Percentiles rank a stretch among this genome's conserved stretches.
Evolutionary conservation across 2,888 invertebrate species (phyloP).

Genomic region (Strigamia maritima): DNA sequence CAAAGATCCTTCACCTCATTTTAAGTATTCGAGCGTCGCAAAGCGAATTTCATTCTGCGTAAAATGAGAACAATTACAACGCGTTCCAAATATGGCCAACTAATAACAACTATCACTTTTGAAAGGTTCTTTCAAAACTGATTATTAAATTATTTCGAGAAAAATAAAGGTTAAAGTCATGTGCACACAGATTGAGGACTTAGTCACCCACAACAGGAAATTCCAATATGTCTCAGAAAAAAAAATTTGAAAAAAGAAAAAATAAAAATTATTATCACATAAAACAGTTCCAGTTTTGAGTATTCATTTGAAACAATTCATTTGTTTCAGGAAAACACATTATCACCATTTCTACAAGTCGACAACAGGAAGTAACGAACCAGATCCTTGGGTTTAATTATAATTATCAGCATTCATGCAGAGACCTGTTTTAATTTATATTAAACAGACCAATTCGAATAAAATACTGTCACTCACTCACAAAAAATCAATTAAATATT

Average conservation of each 20-base stretch:
- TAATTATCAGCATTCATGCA: constrained; percentile 4
- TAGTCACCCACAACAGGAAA: not conserved
- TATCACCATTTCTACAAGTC: constrained; percentile 4
- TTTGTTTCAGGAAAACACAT: not conserved
- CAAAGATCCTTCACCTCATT: constrained; percentile 3
- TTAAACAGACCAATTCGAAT: not conserved
- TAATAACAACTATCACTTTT: not conserved
- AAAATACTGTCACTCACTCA: not conserved
- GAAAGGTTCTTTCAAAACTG: not conserved
- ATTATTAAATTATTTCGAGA: not conserved
- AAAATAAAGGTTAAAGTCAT: not conserved
- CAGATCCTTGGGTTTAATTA: constrained; percentile 4
- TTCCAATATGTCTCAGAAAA: no score
- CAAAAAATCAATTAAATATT: not conserved
- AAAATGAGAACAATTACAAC: not conserved
- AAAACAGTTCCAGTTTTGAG: not conserved
- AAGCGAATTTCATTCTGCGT: not conserved
- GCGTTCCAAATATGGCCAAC: not conserved
- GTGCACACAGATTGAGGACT: not conserved
- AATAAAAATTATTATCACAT: not conserved
- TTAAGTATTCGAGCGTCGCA: not conserved
- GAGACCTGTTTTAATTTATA: not conserved
- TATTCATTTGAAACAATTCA: not conserved
- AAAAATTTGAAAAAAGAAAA: no score
- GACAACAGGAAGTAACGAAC: not conserved